Evolutionary conservation across 2,797 vertebrate species (phyloP), one percentile per base, ranked within the genome.

Genomic region (Carapus acus): DNA sequence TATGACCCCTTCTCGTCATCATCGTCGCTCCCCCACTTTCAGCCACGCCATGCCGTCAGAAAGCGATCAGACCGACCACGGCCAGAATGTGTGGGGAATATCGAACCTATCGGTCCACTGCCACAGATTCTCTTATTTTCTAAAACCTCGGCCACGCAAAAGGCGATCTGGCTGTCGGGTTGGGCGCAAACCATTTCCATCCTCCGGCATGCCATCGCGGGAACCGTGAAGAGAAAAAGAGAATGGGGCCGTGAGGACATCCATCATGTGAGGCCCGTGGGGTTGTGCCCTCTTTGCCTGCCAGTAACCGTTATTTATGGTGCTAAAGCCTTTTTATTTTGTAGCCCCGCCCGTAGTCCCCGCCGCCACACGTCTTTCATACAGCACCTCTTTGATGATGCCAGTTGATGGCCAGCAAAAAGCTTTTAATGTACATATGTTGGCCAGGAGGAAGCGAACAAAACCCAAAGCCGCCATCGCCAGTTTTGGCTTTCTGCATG

Each of bases 231-330:
- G 20, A 43, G 60, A 54, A 23, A 31, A 36, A 58, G n/a, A 40
- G 34, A 43, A 54, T 49, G 40, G 5, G 33, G 12, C 54, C 65
- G 57, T n/a, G 44, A 50, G 33, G 51, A 62, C 40, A 31, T 48
- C 54, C 62, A 64, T 4, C 2, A 62, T 20, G 17, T 34, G 55
- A 50, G 71, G 62, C 65, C 58, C 60, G 9, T 5, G 24, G 49
- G 49, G 44, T 57, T 58, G 39, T 67, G 36, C 54, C 50, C 17
- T 64, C 37, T 80, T 76, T 80, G 81, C 78, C 82, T 73, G 74
- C 74, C 76, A 79, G 55, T 63, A 76, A 75, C 63, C 78, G 63
- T 38, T 70, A 42, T 76, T 75, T 70, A 63, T 38, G 78, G 80
- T 82, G 79, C 82, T 77, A 67, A 71, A 69, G 65, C 67, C 29